These are phyloP conservation scores for Nyctibius grandis DNA, from an alignment of 2,797 vertebrate genomes.

Conservation along the genomic window DNA sequence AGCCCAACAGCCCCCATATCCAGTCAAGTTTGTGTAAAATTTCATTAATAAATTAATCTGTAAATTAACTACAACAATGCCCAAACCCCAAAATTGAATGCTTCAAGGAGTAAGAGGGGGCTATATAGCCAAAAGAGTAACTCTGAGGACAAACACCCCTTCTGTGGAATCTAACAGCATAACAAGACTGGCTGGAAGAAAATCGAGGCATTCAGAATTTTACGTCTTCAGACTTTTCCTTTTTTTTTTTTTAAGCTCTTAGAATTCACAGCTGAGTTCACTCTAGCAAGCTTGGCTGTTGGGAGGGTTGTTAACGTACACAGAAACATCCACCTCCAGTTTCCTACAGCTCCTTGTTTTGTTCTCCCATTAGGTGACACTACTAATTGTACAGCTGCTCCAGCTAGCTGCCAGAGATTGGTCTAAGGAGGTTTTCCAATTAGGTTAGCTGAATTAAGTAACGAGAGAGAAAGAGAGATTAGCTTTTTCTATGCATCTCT, in stretches of 20 bases:
- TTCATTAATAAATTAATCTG: background rate
- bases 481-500: background rate
- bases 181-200: background rate
- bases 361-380: slow-evolving; percentile 11
- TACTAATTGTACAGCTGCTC: slow-evolving; percentile 16
- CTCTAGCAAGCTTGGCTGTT: background rate
- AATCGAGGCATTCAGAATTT: background rate
- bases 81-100: background rate
- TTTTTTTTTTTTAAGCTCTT: background rate
- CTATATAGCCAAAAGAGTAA: background rate
- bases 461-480: background rate
- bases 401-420: background rate
- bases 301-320: background rate
- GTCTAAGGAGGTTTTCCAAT: slow-evolving; percentile 27
- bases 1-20: background rate
- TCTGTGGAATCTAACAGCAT: background rate
- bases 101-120: background rate
- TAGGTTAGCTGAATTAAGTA: slow-evolving; percentile 39
- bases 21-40: background rate
- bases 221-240: background rate
- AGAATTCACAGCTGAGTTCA: background rate
- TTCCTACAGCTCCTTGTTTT: slow-evolving; percentile 4
- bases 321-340: background rate
- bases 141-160: background rate
- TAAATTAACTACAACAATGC: background rate